A percentile compares a stretch with the other conserved stretches of the same genome.
These are phyloP conservation scores for Athene noctua DNA, from an alignment of 2,113 vertebrate genomes.

Conservation along the genomic window DNA sequence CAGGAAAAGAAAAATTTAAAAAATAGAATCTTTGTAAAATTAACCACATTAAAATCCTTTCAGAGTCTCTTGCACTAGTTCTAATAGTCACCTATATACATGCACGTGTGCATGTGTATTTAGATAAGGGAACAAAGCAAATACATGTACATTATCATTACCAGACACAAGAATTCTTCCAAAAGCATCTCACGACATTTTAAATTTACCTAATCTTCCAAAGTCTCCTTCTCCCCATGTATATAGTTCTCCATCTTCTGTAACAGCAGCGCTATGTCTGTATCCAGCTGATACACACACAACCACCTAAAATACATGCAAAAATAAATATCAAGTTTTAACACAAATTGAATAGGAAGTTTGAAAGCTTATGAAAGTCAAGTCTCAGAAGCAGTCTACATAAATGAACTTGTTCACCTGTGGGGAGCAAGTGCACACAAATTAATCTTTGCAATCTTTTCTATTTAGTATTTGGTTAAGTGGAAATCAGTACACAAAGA, in stretches of 20 bases:
- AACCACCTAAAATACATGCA: slow-evolving; percentile 71
- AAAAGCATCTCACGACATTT: background rate
- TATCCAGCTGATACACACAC: slow-evolving; percentile 87
- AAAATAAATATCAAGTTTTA: background rate
- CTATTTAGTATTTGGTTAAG: background rate
- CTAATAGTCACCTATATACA: background rate
- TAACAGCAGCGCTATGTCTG: slow-evolving; percentile 84
- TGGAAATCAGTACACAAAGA: background rate
- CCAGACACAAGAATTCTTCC: background rate
- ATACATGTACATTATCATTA: background rate
- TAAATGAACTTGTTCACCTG: background rate
- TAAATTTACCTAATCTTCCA: slow-evolving; percentile 80
- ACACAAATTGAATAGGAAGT: background rate
- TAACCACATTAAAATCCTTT: background rate
- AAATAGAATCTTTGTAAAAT: background rate
- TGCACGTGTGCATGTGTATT: background rate
- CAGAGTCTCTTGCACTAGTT: background rate
- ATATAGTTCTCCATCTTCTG: slow-evolving; percentile 85
- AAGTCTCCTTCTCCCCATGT: slow-evolving; percentile 88
- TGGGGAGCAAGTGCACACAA: background rate
- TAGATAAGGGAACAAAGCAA: background rate
- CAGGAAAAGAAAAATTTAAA: background rate
- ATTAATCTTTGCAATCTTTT: background rate
- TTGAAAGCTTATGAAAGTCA: background rate
- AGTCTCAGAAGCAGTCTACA: background rate